Percentiles rank a stretch among this genome's conserved stretches.
Conservation (phyloP, 2,113 vertebrate species). For the Eulacestoma nigropectus region DNA sequence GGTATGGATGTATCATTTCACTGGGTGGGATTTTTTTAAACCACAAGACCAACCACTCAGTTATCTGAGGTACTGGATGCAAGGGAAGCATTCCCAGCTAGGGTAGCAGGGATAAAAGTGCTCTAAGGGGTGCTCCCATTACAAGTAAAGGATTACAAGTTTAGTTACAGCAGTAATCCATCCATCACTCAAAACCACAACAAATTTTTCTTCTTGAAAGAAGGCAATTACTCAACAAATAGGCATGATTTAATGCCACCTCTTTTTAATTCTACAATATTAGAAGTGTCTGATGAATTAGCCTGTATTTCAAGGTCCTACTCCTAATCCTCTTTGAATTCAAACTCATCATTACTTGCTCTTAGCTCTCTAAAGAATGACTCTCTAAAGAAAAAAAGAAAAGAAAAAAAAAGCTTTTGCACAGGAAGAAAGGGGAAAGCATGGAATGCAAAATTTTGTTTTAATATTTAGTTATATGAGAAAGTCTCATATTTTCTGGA, state of each 20-base stretch:
- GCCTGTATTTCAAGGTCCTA: background rate
- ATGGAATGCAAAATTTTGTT: background rate
- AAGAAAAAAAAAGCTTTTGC: background rate
- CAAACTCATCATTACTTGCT: background rate
- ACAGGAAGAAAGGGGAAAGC: background rate
- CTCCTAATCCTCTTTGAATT: background rate
- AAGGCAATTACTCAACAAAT: constrained; percentile 21
- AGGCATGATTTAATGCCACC: background rate
- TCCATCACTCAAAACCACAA: constrained; percentile 2
- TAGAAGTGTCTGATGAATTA: constrained; percentile 7
- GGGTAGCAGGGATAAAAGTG: background rate
- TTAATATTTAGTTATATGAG: background rate
- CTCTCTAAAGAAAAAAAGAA: background rate
- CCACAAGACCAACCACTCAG: background rate
- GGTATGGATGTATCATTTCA: background rate
- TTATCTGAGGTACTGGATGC: background rate
- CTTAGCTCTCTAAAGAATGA: background rate
- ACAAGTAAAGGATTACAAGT: background rate
- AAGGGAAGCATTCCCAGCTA: background rate
- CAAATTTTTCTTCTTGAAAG: background rate
- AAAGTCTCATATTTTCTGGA: background rate
- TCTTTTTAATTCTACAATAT: constrained; percentile 15
- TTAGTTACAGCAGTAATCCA: background rate
- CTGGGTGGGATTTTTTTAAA: background rate
- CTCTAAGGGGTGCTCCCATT: background rate